These are phyloP conservation scores for Ciconia nigra DNA, from an alignment of 2,797 vertebrate genomes.

Conservation along the genomic window DNA sequence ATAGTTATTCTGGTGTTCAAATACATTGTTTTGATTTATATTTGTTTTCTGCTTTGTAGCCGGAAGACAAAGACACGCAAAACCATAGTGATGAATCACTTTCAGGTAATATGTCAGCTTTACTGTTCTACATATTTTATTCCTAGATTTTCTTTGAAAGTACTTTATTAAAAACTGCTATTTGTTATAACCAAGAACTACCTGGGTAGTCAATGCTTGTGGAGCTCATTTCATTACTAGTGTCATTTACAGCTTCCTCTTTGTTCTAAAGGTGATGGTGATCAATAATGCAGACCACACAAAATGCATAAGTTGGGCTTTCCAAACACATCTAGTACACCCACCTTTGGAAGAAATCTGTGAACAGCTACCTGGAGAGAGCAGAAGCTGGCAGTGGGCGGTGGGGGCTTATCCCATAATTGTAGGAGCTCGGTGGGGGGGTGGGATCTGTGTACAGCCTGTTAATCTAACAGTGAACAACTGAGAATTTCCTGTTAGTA, in stretches of 20 bases:
- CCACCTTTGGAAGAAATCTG: not conserved
- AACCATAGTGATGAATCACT: conserved; percentile 61
- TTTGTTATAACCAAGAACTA: not conserved
- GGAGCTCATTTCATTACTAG: not conserved
- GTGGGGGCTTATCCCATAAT: not conserved
- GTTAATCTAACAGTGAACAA: not conserved
- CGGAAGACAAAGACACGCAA: conserved; percentile 73
- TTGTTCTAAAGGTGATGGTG: not conserved
- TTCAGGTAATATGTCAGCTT: conserved; percentile 63
- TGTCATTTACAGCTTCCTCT: not conserved
- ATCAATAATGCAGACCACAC: not conserved
- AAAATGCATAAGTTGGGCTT: not conserved
- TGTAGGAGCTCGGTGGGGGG: not conserved
- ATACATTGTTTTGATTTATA: not conserved
- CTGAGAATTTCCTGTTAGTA: not conserved
- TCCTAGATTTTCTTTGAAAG: not conserved
- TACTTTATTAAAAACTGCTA: not conserved
- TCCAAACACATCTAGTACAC: not conserved
- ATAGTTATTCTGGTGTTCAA: not conserved
- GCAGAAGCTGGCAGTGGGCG: not conserved
- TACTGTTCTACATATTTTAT: not conserved
- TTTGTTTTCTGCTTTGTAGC: conserved; percentile 68
- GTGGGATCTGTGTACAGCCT: not conserved
- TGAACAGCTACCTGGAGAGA: not conserved
- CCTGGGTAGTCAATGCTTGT: not conserved